Evolutionary conservation across 2,797 vertebrate species (phyloP).

Genomic region (Artibeus lituratus): DNA sequence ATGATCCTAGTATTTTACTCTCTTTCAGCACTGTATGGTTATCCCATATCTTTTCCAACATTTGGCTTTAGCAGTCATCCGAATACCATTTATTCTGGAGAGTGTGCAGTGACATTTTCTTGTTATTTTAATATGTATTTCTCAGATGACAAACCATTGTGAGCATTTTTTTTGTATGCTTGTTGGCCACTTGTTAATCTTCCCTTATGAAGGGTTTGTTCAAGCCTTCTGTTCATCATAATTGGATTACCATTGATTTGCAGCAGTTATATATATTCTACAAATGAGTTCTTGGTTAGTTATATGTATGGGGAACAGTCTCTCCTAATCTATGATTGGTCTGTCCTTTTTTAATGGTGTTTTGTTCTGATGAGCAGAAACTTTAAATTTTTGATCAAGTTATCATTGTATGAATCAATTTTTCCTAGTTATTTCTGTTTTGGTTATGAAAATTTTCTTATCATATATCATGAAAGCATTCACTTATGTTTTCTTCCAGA

Average conservation of each 20-base stretch:
- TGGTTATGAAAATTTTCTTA: not conserved
- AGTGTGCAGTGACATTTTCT: not conserved
- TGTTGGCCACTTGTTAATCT: not conserved
- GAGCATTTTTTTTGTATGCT: not conserved
- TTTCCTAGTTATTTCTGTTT: not conserved
- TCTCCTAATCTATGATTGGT: not conserved
- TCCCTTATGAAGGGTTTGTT: not conserved
- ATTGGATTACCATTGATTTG: not conserved
- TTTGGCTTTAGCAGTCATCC: not conserved
- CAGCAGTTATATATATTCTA: not conserved
- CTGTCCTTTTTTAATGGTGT: not conserved
- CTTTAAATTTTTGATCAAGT: not conserved
- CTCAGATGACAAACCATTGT: not conserved
- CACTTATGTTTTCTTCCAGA: not conserved
- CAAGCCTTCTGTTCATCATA: not conserved
- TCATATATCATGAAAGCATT: not conserved
- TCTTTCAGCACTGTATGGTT: not conserved
- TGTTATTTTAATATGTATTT: not conserved
- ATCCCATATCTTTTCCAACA: not conserved
- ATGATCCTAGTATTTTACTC: not conserved
- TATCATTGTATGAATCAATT: not conserved
- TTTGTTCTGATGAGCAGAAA: not conserved
- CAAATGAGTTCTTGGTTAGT: not conserved
- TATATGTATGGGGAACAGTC: not conserved
- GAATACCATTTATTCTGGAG: not conserved